A percentile compares a stretch with the other conserved stretches of the same genome.
phyloP scores from a whole-genome alignment of 2,113 vertebrate species.

The Prunella fulvescens region DNA sequence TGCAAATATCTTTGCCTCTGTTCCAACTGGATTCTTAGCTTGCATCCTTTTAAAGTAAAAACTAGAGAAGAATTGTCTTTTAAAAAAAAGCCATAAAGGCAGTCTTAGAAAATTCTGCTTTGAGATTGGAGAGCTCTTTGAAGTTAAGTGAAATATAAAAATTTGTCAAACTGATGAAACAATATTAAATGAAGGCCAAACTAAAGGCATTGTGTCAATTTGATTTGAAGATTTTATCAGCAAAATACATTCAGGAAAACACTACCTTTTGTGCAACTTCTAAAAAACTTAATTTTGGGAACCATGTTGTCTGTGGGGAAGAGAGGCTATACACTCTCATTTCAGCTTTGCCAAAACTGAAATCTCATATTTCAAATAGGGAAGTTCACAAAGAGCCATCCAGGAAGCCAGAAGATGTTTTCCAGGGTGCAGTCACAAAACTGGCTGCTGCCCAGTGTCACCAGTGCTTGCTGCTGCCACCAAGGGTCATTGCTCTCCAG shows the following conservation, averaged over 20 bases:
- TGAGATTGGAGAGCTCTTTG: neutral
- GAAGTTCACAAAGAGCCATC: neutral
- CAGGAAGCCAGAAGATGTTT: neutral
- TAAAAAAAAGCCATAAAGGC: neutral
- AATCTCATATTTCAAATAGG: neutral
- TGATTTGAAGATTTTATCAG: neutral
- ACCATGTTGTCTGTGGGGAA: neutral
- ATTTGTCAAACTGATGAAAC: neutral
- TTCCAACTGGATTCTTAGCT: neutral
- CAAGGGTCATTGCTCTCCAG: neutral
- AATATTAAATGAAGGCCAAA: neutral
- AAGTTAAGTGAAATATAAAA: neutral
- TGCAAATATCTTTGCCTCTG: neutral
- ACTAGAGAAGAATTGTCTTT: neutral
- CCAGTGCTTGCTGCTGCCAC: neutral
- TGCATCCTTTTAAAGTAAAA: neutral
- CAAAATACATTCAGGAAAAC: neutral
- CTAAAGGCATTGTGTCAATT: neutral
- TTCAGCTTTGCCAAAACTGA: neutral
- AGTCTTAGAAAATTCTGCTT: neutral
- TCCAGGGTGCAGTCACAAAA: neutral
- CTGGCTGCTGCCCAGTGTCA: neutral
- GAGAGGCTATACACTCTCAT: neutral
- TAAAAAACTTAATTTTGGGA: neutral
- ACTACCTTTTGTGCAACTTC: neutral